A percentile compares a stretch with the other conserved stretches of the same genome.
Conservation (phyloP, 1,140 invertebrate species). For the Drosophila equinoxialis region DNA sequence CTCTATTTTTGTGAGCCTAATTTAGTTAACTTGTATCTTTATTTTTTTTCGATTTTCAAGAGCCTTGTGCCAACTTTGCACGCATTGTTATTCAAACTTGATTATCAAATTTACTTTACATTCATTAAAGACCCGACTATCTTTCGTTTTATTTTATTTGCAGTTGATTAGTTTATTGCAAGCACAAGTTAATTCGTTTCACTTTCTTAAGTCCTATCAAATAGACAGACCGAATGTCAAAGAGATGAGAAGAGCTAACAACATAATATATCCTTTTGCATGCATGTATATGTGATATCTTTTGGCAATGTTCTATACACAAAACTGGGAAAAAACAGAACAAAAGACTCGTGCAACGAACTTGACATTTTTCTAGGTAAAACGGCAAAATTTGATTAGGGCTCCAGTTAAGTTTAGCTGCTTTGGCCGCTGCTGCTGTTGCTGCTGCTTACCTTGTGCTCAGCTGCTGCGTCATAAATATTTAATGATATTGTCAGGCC, state of each 20-base stretch:
- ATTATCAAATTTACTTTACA: too few relatives aligned
- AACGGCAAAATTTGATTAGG: constrained; percentile 55
- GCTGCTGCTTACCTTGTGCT: constrained; percentile 37
- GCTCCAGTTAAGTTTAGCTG: constrained; percentile 25
- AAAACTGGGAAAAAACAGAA: constrained; percentile 15
- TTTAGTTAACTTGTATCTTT: too few relatives aligned
- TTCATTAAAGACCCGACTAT: neutral
- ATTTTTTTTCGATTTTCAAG: too few relatives aligned
- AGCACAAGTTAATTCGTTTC: neutral
- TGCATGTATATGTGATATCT: neutral
- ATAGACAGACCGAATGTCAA: neutral
- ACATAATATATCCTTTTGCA: neutral
- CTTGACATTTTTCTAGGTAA: constrained; percentile 71
- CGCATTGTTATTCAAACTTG: too few relatives aligned
- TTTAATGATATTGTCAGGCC: constrained; percentile 74
- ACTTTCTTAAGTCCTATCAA: neutral
- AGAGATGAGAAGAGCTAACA: too few relatives aligned
- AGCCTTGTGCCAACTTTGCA: too few relatives aligned
- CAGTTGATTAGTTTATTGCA: neutral
- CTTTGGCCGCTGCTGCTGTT: neutral
- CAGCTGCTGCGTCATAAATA: constrained; percentile 69
- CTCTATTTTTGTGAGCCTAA: too few relatives aligned
- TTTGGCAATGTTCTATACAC: neutral
- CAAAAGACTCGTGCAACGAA: constrained; percentile 66
- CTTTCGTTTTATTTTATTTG: neutral